phyloP scores from a whole-genome alignment of 2,888 invertebrate species.

The Cephus pygmeus region DNA sequence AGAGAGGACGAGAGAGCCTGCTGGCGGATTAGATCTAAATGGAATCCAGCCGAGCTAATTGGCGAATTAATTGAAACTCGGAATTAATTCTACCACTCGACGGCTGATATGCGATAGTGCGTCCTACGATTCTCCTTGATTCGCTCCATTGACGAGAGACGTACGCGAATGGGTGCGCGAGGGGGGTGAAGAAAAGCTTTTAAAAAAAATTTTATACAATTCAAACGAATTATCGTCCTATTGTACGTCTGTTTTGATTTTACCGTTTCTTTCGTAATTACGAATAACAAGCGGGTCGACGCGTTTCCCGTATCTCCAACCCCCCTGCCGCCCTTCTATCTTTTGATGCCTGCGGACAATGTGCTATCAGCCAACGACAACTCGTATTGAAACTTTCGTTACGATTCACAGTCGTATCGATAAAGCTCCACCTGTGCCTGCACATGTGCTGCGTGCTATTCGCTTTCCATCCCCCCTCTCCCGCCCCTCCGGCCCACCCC shows the following conservation, averaged over 20 bases:
- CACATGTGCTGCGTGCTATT: neutral
- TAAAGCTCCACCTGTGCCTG: conserved; percentile 39
- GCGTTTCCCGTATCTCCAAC: conserved; percentile 18
- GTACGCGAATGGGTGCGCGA: neutral
- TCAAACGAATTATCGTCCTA: neutral
- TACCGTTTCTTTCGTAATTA: neutral
- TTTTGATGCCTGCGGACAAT: neutral
- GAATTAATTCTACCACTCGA: conserved; percentile 42
- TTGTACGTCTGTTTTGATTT: neutral
- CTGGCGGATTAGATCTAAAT: conserved; percentile 52
- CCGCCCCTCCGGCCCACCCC: neutral
- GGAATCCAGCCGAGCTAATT: conserved; percentile 46
- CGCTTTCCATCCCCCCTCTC: neutral
- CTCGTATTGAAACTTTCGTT: conserved; percentile 37
- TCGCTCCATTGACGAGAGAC: neutral
- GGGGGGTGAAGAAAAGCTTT: neutral
- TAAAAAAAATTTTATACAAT: neutral
- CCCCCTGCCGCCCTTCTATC: neutral
- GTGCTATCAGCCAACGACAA: conserved; percentile 27
- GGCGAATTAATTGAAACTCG: conserved; percentile 52
- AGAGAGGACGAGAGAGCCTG: conserved; percentile 27
- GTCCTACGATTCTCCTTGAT: conserved; percentile 10
- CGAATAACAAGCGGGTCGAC: conserved; percentile 5
- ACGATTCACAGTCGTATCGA: conserved; percentile 35
- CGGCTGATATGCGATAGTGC: conserved; percentile 39